phyloP scores from a whole-genome alignment of 30 jellyfish, hydroid and myxozoan genomes.

The Cassiopea xamachana region DNA sequence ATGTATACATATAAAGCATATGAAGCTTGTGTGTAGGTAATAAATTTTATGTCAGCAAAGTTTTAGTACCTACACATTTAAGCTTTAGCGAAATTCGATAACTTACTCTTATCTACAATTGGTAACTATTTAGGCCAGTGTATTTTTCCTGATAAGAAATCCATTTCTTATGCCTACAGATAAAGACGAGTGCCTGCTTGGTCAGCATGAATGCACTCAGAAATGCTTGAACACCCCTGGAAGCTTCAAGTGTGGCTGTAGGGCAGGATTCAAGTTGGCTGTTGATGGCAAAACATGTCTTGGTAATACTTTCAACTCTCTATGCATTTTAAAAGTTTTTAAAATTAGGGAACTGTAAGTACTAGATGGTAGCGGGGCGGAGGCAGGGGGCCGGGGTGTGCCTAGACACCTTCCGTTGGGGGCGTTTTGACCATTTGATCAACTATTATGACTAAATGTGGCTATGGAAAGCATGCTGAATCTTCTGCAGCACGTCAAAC shows the following conservation, averaged over 20 bases:
- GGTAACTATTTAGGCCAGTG: background rate
- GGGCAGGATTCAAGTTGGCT: constrained; percentile 77
- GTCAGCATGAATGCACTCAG: constrained; percentile 63
- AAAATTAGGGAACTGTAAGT: too few relatives aligned
- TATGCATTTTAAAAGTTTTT: background rate
- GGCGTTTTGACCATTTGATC: too few relatives aligned
- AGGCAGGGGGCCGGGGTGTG: too few relatives aligned
- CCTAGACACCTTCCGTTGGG: too few relatives aligned
- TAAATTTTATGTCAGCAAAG: too few relatives aligned
- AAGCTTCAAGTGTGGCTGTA: constrained; percentile 81
- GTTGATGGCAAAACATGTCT: constrained; percentile 77
- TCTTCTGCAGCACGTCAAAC: too few relatives aligned
- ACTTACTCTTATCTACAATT: background rate
- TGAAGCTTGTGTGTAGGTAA: too few relatives aligned
- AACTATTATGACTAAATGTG: too few relatives aligned
- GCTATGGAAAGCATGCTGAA: too few relatives aligned
- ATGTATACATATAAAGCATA: background rate
- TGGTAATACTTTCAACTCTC: constrained; percentile 37
- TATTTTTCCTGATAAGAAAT: background rate
- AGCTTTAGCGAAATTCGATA: too few relatives aligned
- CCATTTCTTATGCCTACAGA: constrained; percentile 24
- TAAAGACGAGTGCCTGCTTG: constrained; percentile 75
- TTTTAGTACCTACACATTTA: too few relatives aligned
- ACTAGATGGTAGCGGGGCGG: too few relatives aligned
- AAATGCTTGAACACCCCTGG: constrained; percentile 73